These are phyloP conservation scores for Varroa destructor DNA, from an alignment of 1,140 invertebrate genomes.

Conservation along the genomic window DNA sequence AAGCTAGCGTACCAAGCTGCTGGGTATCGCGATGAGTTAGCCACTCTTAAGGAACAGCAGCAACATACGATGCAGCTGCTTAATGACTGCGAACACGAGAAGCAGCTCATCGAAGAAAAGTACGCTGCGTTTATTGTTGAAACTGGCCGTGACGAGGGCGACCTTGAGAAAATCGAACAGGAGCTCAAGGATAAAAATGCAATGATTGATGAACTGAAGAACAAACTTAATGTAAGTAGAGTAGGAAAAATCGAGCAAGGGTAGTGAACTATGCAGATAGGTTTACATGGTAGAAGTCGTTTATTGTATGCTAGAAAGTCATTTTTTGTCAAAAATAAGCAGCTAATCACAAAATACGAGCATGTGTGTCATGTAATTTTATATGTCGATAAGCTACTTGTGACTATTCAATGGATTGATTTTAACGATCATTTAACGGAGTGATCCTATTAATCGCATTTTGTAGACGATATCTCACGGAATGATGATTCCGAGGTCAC, in stretches of 20 bases:
- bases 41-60: slow-evolving; percentile 6
- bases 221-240: background rate
- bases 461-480: background rate
- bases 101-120: slow-evolving; percentile 21
- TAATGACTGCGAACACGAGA: background rate
- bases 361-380: no score
- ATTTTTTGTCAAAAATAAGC: no score
- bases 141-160: slow-evolving; percentile 4
- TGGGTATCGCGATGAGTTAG: background rate
- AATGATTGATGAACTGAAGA: slow-evolving; percentile 6
- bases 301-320: no score
- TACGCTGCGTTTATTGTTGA: slow-evolving; percentile 14
- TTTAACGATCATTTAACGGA: no score
- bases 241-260: no score
- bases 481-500: slow-evolving; percentile 8
- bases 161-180: background rate
- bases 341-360: no score
- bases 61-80: background rate
- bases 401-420: no score
- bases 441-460: no score
- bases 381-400: no score
- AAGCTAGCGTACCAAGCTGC: slow-evolving; percentile 14
- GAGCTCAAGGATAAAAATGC: slow-evolving; percentile 3
- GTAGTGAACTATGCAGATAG: no score
- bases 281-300: no score